Evolutionary conservation across 2,888 invertebrate species (phyloP), one percentile per base, ranked within the genome.

Genomic region (Caenorhabditis panamensis): DNA sequence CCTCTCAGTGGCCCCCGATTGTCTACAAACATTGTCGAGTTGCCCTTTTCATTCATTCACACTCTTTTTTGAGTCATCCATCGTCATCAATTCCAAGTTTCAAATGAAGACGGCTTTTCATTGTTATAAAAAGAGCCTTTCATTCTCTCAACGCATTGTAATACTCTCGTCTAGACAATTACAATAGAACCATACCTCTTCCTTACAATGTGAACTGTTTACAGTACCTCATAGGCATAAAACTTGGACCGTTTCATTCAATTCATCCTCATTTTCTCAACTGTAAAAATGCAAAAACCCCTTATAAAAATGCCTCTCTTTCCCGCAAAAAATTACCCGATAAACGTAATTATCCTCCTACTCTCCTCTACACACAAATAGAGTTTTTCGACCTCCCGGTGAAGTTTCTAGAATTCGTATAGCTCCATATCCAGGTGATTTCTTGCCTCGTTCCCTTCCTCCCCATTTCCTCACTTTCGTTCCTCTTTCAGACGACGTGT

Each of bases 401-500:
- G 24, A 41, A 59, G 37, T 37, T 16, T 56, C 54, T 20, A 18
- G 31, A 56, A 56, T 37, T 62, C 28, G 28, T 62, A 47, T 44
- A 44, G 44, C 28, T 47, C 37, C 13, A 26, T 11, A 24, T n/a
- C 6, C 62, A 63, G 62, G 62, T 63, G 62, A 31, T 49, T 63
- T 49, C 28, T 24, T 28, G 53, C 54, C 41, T 22, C 47, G 47
- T 47, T 66, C 36, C 22, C 44, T 59, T 37, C 59, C 59, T n/a
- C 28, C 11, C 54, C 54, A 11, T 31, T 54, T 16, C 5, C 31
- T 31, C 54, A 54, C 54, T 54, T 54, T 54, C 54, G 24, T 31
- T 22, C 37, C 44, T 56, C 26, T 67, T 67, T 67, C 58, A 68
- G 68, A 68, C 51, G 68, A 59, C 68, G 63, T 36, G 49, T 63